Base-by-base conservation (phyloP, 2,888 invertebrate species). In the Rambutsinella grinnellia region DNA sequence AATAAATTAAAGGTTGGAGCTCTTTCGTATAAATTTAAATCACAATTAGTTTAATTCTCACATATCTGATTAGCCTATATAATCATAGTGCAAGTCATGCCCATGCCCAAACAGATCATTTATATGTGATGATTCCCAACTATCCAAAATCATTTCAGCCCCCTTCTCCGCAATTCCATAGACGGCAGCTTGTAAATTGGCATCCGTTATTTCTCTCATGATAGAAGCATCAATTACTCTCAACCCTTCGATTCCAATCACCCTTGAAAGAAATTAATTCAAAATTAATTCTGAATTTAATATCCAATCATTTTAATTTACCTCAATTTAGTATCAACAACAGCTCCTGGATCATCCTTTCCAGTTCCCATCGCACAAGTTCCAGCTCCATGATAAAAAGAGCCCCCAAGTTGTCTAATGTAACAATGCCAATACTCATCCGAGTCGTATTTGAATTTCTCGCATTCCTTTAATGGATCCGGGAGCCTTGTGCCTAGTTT, bases 361-460 rank as follows among this genome's bases (percentile, higher is more conserved):
- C 44, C 49, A 10, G 19, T 60, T 15, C 74, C 74, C 74, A 74
- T 66, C 13, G 19, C 21, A 26, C 74, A 74, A 2, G 66, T 74
- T 5, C 74, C 66, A 19, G 10, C 47, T 1, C 44, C 44, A 46
- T 74, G 66, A n/a, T 58, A 24, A 8, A 44, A 28, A 51, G 28
- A 21, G 3, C 17, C 17, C 0, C 53, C 46, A 44, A 26, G 36
- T 13, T 66, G 24, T 10, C 21, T 57, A 13, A 66, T 61, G 24
- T 46, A 58, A 27, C 74, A 74, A 2, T 36, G 5, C 36, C 36
- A 36, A 36, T 36, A 36, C 6, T 13, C 36, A 13, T 36, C 36
- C 36, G 36, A 36, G 36, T 13, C 6, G 13, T 8, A 36, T 13
- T 36, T 5, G 5, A 36, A 13, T 8, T 36, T 5, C 6, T 36